Conservation (phyloP, 2,797 vertebrate species). For the Vespertilio murinus region DNA sequence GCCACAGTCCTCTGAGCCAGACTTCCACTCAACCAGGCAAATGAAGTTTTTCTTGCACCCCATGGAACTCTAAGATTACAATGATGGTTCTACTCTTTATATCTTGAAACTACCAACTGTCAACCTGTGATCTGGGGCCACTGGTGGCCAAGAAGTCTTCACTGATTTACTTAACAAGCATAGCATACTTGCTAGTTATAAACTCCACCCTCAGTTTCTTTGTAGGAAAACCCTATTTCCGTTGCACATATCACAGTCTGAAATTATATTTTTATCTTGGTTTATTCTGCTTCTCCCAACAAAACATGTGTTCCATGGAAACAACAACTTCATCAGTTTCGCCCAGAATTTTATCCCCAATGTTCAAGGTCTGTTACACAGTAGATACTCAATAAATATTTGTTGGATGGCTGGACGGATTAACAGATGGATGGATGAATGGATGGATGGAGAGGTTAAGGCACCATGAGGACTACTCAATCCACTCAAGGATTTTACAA, state of each 20-base stretch:
- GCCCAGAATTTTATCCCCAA: neutral
- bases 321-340: neutral
- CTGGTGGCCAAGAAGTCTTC: conserved; percentile 1
- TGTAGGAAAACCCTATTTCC: conserved; percentile 33
- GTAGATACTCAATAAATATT: neutral
- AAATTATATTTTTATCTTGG: neutral
- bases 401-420: neutral
- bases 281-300: conserved; percentile 7
- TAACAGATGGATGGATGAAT: neutral
- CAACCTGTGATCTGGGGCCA: neutral
- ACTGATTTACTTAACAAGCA: conserved; percentile 14
- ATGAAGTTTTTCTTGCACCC: neutral
- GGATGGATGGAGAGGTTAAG: neutral
- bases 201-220: neutral
- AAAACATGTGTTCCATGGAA: conserved; percentile 2
- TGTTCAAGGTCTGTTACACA: neutral
- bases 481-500: conserved; percentile 27
- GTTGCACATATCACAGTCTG: neutral
- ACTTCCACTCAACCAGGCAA: conserved; percentile 26
- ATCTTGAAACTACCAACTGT: neutral
- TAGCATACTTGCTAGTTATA: neutral
- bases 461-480: neutral
- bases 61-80: neutral
- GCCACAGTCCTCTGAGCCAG: conserved; percentile 12
- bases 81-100: neutral